Evolutionary conservation across 2,797 vertebrate species (phyloP).

Genomic region (Notolepis coatsorum): DNA sequence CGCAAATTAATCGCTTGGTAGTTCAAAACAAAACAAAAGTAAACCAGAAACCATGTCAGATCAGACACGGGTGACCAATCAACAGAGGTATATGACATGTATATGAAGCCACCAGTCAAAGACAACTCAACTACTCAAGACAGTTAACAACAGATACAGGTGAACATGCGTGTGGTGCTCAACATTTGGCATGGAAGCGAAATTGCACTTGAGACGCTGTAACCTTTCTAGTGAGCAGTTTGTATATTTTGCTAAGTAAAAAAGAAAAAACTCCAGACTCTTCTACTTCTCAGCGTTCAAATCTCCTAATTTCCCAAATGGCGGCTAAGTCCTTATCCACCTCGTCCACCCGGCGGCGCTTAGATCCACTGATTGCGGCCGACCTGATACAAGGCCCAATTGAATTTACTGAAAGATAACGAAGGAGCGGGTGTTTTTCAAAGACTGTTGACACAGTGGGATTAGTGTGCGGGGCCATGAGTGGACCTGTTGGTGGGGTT

Average conservation of each 20-base stretch:
- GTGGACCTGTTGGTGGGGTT: no score
- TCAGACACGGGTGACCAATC: no score
- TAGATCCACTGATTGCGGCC: slow-evolving; percentile 30
- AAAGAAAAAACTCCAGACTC: slow-evolving; percentile 20
- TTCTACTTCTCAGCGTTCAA: slow-evolving; percentile 43
- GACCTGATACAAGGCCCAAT: slow-evolving; percentile 16
- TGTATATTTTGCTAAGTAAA: slow-evolving; percentile 28
- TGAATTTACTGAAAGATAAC: slow-evolving; percentile 10
- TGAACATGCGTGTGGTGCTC: no score
- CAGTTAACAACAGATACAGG: no score
- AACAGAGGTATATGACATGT: no score
- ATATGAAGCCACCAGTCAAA: no score
- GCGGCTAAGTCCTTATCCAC: slow-evolving; percentile 53
- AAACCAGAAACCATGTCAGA: no score
- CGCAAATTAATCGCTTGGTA: neutral
- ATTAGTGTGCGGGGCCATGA: neutral
- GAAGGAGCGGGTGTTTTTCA: slow-evolving; percentile 2
- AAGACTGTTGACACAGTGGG: neutral
- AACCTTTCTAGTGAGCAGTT: slow-evolving; percentile 45
- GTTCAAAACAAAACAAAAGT: no score
- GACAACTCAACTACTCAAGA: no score
- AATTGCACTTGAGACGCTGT: slow-evolving; percentile 69
- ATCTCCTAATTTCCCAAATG: slow-evolving; percentile 60
- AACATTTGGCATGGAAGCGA: slow-evolving; percentile 55
- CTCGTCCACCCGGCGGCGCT: no score